Conservation (phyloP, 1,140 invertebrate species). For the Brachionus plicatilis region DNA sequence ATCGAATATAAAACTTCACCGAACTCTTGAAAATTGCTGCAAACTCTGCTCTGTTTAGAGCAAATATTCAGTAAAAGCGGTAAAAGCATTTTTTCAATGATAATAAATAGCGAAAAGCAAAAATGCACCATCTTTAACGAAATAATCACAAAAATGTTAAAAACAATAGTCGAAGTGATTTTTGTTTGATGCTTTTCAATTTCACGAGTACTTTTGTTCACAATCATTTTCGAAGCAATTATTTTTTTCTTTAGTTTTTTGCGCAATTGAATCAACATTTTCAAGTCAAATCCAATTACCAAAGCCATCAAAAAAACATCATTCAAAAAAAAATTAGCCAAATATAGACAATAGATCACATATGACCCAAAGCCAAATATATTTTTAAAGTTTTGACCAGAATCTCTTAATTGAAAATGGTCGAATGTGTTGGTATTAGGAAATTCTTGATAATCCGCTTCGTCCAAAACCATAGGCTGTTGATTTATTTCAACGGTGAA, state of each 20-base stretch:
- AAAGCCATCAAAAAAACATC: not conserved
- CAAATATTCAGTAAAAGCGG: not conserved
- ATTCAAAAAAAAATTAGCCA: not conserved
- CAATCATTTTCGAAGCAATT: not conserved
- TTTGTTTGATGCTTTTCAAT: not conserved
- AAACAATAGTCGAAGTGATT: not conserved
- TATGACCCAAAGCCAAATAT: not conserved
- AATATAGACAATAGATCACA: not conserved
- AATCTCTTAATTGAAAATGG: not conserved
- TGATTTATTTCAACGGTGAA: not conserved
- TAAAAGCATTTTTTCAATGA: not conserved
- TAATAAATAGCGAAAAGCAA: not conserved
- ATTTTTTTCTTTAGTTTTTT: not conserved
- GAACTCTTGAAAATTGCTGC: not conserved
- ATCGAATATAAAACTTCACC: not conserved
- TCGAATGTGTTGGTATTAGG: not conserved
- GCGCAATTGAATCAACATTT: not conserved
- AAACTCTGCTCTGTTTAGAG: not conserved
- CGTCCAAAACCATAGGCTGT: not conserved
- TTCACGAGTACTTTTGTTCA: not conserved
- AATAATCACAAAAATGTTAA: not conserved
- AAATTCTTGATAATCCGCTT: not conserved
- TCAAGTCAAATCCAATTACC: not conserved
- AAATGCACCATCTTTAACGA: not conserved
- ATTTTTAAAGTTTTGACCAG: not conserved